A percentile compares a stretch with the other conserved stretches of the same genome.
Conservation (phyloP, 1,140 invertebrate genomes). For the Trichoplusia ni region DNA sequence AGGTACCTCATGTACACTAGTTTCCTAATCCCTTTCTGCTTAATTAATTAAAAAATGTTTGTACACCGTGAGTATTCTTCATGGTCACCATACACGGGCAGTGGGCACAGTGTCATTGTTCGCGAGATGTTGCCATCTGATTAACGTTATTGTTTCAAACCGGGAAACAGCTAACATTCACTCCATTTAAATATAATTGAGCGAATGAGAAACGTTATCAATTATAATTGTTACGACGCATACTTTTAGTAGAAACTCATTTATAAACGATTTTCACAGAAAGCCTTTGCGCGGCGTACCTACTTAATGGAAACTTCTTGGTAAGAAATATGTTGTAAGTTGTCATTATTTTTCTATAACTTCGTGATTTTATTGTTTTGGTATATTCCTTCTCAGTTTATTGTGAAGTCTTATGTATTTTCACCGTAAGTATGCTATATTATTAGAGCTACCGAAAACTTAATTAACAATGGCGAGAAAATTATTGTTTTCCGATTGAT, state of each 20-base stretch:
- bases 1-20: too few species aligned
- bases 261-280: constrained; percentile 21
- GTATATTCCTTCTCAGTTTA: too few species aligned
- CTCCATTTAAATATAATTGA: constrained; percentile 79
- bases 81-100: constrained; percentile 53
- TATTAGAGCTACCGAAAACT: too few species aligned
- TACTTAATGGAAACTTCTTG: not conserved
- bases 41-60: too few species aligned
- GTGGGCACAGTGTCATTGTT: constrained; percentile 71
- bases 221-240: constrained; percentile 64
- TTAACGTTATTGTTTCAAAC: constrained; percentile 76
- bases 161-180: constrained; percentile 75
- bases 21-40: too few species aligned
- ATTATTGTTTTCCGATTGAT: too few species aligned
- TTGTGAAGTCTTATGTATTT: too few species aligned
- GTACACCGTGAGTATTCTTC: constrained; percentile 10
- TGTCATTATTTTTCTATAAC: too few species aligned
- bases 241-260: constrained; percentile 28
- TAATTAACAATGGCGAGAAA: too few species aligned
- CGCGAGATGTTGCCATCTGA: constrained; percentile 70
- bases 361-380: too few species aligned
- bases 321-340: not conserved
- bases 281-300: not conserved
- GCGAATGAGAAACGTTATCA: constrained; percentile 75
- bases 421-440: too few species aligned